Conservation (phyloP, 2,113 vertebrate genomes). For the Emydocephalus ijimae region DNA sequence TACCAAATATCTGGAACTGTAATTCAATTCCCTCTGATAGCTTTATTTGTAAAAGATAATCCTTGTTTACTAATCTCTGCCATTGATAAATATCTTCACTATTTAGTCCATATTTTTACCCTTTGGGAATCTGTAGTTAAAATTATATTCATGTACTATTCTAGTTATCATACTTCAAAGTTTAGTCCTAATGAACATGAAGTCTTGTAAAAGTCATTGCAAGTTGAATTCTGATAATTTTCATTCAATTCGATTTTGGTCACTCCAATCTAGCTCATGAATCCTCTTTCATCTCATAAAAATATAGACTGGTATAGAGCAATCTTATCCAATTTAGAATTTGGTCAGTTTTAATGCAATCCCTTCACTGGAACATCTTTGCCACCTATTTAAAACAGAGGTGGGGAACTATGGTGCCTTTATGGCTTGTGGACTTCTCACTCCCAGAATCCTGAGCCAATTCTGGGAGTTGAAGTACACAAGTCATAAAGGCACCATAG, state of each 20-base stretch:
- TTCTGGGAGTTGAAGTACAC: neutral
- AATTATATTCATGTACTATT: no score
- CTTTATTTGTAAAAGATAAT: neutral
- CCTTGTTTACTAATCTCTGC: neutral
- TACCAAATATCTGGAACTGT: neutral
- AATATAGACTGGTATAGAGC: neutral
- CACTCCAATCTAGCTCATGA: neutral
- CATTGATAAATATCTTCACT: neutral
- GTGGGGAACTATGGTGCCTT: neutral
- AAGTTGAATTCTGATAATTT: neutral
- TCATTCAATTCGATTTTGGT: neutral
- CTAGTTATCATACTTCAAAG: neutral
- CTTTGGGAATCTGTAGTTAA: neutral
- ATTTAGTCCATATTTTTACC: neutral
- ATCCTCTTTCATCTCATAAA: neutral
- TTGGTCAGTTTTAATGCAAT: neutral
- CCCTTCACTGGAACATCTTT: neutral
- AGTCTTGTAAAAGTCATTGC: neutral
- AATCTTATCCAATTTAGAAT: neutral
- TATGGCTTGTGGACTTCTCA: neutral
- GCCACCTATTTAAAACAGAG: neutral
- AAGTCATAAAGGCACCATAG: neutral
- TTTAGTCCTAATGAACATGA: neutral
- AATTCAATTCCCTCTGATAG: neutral
- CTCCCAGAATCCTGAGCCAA: neutral